Percentiles rank a stretch among this genome's conserved stretches.
Conservation (phyloP, 2,888 invertebrate species). For the Lasius fuliginosus region DNA sequence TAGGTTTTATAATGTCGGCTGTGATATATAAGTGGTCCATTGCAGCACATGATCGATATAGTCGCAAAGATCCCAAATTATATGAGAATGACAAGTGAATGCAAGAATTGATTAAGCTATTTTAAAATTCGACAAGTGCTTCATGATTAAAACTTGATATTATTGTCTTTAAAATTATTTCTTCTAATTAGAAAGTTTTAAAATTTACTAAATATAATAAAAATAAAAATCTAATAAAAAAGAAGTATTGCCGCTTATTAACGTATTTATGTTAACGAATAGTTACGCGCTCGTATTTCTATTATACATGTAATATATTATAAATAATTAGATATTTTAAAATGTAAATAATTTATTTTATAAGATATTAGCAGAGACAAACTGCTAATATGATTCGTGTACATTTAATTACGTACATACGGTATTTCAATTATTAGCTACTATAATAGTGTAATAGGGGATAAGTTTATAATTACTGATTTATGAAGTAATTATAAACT, state of each 20-base stretch:
- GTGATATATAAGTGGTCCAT: conserved; percentile 51
- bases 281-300: neutral
- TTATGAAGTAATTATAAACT: neutral
- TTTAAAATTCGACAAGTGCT: conserved; percentile 3
- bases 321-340: neutral
- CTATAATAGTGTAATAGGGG: neutral
- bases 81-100: conserved; percentile 72
- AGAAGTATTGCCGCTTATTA: neutral
- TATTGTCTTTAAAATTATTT: neutral
- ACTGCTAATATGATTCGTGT: neutral
- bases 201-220: neutral
- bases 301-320: neutral
- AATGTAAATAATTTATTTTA: conserved; percentile 3
- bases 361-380: neutral
- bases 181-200: neutral
- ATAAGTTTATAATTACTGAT: conserved; percentile 2
- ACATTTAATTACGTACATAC: neutral
- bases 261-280: neutral
- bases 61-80: conserved; percentile 71
- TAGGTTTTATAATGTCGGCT: conserved; percentile 17
- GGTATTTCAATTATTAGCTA: neutral
- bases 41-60: conserved; percentile 39
- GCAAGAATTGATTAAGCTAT: conserved; percentile 1
- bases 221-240: neutral
- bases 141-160: neutral